phyloP scores from a whole-genome alignment of 1,140 invertebrate species.

The Neodiprion fabricii region DNA sequence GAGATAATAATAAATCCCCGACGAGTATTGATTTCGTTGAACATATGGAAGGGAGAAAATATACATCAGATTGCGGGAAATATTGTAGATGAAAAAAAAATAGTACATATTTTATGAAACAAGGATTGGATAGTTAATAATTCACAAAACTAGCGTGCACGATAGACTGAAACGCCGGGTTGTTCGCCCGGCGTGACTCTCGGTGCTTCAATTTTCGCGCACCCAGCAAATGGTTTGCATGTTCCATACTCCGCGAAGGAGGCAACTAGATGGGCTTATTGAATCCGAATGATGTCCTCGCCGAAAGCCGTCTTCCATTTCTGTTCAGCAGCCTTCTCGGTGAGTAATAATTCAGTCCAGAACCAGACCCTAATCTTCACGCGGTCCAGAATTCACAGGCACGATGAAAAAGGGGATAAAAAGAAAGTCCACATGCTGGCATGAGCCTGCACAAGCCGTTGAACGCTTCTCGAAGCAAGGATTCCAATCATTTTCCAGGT shows the following conservation, averaged over 20 bases:
- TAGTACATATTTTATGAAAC: not conserved
- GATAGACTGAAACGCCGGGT: too few species aligned
- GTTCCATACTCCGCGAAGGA: not conserved
- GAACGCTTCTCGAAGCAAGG: not conserved
- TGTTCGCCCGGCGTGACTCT: too few species aligned
- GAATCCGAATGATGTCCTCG: slow-evolving; percentile 19
- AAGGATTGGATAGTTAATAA: not conserved
- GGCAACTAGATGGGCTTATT: slow-evolving; percentile 15
- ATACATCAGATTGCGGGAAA: too few species aligned
- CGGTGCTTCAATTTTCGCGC: too few species aligned
- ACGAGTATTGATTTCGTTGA: not conserved
- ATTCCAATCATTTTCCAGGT: slow-evolving; percentile 22
- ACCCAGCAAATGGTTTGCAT: too few species aligned
- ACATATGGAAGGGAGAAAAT: not conserved
- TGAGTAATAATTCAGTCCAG: slow-evolving; percentile 15
- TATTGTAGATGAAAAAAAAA: not conserved
- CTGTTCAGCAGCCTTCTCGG: slow-evolving; percentile 24
- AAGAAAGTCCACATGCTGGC: too few species aligned
- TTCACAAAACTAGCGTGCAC: not conserved
- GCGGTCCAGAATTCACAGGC: too few species aligned
- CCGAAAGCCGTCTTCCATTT: slow-evolving; percentile 23
- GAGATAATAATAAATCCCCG: not conserved
- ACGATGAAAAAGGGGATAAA: too few species aligned
- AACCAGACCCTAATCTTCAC: too few species aligned
- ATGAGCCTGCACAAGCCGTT: too few species aligned